phyloP scores from a whole-genome alignment of 2,888 invertebrate species.

The Chrysina gloriosa region DNA sequence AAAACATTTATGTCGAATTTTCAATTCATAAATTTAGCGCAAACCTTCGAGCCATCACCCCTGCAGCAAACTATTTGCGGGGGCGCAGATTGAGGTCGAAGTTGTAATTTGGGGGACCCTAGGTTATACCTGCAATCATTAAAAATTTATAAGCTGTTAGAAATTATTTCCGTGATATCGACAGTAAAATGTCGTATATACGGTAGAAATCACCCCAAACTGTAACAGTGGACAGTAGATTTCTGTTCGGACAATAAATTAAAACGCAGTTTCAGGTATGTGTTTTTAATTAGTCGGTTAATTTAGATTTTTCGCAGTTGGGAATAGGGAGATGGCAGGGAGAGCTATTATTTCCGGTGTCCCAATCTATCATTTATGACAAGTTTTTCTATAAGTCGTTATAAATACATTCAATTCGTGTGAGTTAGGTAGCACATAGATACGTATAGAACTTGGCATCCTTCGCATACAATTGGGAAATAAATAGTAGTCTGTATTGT shows the following conservation, averaged over 20 bases:
- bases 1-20: background rate
- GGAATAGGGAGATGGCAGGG: constrained; percentile 32
- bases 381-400: background rate
- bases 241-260: constrained; percentile 51
- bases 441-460: too few species aligned
- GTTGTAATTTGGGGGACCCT: constrained; percentile 60
- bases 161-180: constrained; percentile 10
- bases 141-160: constrained; percentile 54
- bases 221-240: background rate
- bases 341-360: constrained; percentile 41
- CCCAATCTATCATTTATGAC: constrained; percentile 29
- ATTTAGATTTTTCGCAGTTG: constrained; percentile 51
- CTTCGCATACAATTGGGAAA: too few species aligned
- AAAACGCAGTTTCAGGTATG: constrained; percentile 53
- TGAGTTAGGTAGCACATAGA: too few species aligned
- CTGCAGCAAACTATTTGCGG: constrained; percentile 29
- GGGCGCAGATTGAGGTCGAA: constrained; percentile 58
- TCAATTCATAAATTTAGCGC: too few species aligned
- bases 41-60: too few species aligned
- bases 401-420: too few species aligned
- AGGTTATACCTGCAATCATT: constrained; percentile 56
- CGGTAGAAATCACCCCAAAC: constrained; percentile 11
- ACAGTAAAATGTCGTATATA: background rate
- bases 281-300: constrained; percentile 59
- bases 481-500: too few species aligned